These are phyloP conservation scores for Ips typographus DNA, from an alignment of 1,140 invertebrate genomes.

Conservation along the genomic window DNA sequence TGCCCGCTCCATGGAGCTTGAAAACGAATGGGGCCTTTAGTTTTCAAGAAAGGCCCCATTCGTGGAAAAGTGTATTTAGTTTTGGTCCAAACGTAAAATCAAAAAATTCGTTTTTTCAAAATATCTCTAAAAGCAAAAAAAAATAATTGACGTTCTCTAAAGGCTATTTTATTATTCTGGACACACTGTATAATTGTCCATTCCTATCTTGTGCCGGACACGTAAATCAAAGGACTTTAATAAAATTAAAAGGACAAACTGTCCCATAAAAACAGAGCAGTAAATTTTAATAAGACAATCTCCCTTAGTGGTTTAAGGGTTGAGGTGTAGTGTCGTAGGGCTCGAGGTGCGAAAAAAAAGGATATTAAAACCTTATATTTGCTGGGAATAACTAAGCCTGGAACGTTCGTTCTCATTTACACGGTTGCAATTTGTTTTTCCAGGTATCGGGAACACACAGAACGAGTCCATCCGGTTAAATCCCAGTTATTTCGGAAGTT, in stretches of 20 bases:
- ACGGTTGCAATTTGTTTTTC: slow-evolving; percentile 42
- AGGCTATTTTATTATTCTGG: too few relatives aligned
- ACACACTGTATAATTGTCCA: too few relatives aligned
- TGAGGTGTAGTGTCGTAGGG: slow-evolving; percentile 16
- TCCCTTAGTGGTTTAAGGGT: slow-evolving; percentile 22
- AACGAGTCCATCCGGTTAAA: slow-evolving; percentile 66
- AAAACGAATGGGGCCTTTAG: too few relatives aligned
- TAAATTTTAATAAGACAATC: slow-evolving; percentile 30
- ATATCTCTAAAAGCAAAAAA: too few relatives aligned
- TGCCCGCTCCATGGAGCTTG: too few relatives aligned
- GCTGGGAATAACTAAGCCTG: slow-evolving; percentile 22
- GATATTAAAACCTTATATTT: slow-evolving; percentile 35
- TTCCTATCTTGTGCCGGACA: slow-evolving; percentile 8
- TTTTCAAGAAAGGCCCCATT: too few relatives aligned
- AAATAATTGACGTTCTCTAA: too few relatives aligned
- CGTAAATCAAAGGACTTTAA: slow-evolving; percentile 25
- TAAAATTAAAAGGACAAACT: slow-evolving; percentile 26
- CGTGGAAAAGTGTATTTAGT: too few relatives aligned
- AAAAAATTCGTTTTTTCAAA: too few relatives aligned
- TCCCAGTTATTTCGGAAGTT: slow-evolving; percentile 62
- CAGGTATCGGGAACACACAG: slow-evolving; percentile 42
- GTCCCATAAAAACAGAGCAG: slow-evolving; percentile 16
- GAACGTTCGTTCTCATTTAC: slow-evolving; percentile 42
- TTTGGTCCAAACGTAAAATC: too few relatives aligned
- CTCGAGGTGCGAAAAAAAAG: slow-evolving; percentile 21